phyloP scores from a whole-genome alignment of 2,113 vertebrate species.

The Sapayoa aenigma region DNA sequence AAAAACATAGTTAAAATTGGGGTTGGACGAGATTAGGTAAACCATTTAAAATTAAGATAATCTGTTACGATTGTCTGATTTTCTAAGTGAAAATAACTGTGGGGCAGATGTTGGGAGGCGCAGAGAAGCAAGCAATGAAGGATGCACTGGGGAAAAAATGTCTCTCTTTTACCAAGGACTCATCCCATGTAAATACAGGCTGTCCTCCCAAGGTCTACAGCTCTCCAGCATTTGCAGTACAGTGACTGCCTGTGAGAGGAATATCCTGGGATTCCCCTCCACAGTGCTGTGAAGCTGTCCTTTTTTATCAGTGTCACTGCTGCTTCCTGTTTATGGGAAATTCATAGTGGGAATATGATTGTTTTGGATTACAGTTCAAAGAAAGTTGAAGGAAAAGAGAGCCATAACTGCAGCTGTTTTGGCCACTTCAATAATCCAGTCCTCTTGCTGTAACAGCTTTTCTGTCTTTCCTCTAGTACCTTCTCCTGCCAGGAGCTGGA shows the following conservation, averaged over 20 bases:
- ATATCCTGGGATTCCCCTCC: not conserved
- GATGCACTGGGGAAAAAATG: not conserved
- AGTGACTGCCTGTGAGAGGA: not conserved
- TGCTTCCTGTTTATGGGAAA: conserved; percentile 12
- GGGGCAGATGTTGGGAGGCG: not conserved
- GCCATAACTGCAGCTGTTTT: not conserved
- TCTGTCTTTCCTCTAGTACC: not conserved
- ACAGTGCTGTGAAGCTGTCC: accelerated
- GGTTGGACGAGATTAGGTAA: not conserved
- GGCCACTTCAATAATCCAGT: not conserved
- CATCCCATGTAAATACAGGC: not conserved
- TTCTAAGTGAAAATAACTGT: not conserved
- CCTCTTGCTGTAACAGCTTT: not conserved
- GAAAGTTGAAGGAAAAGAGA: not conserved
- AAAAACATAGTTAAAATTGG: not conserved
- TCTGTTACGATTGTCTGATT: not conserved
- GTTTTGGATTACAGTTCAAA: not conserved
- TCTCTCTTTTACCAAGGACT: not conserved
- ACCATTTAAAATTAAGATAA: not conserved
- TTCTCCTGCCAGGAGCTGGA: not conserved
- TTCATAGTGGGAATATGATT: not conserved
- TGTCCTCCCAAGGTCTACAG: not conserved
- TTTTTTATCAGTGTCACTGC: not conserved
- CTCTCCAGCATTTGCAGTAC: not conserved
- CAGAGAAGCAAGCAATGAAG: not conserved